Evolutionary conservation across 2,888 invertebrate genomes (phyloP).

Genomic region (Drosophila fulvimacula): DNA sequence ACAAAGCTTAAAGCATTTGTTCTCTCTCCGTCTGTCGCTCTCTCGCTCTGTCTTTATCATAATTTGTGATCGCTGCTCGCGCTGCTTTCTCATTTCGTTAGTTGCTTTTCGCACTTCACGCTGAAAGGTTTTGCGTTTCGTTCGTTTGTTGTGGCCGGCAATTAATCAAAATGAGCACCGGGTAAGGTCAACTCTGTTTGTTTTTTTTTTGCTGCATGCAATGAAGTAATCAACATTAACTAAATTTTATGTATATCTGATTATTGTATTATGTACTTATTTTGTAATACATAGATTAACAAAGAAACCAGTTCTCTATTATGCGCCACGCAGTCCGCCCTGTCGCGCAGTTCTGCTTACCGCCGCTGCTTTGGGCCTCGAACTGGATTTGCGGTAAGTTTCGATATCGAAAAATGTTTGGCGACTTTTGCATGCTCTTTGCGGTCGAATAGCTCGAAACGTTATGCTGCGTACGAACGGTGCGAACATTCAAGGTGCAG

Average conservation of each 20-base stretch:
- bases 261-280: background rate
- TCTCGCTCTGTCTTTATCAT: background rate
- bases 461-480: background rate
- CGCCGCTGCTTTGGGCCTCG: conserved; percentile 88
- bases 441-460: background rate
- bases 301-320: conserved; percentile 86
- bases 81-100: conserved; percentile 28
- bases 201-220: conserved; percentile 24
- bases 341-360: conserved; percentile 88
- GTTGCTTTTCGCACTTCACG: conserved; percentile 27
- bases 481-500: no score
- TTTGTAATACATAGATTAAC: conserved; percentile 59
- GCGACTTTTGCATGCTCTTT: conserved; percentile 6
- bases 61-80: conserved; percentile 17
- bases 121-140: conserved; percentile 29
- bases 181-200: conserved; percentile 22
- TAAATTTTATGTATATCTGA: no score
- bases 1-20: conserved; percentile 29
- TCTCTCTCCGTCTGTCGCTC: background rate
- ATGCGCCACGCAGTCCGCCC: conserved; percentile 88
- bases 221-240: conserved; percentile 23
- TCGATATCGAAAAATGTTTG: conserved; percentile 6
- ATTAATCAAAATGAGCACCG: conserved; percentile 17
- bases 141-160: conserved; percentile 3
- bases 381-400: conserved; percentile 86